Conservation (phyloP, 2,888 invertebrate genomes). For the Drosophila limbata region DNA sequence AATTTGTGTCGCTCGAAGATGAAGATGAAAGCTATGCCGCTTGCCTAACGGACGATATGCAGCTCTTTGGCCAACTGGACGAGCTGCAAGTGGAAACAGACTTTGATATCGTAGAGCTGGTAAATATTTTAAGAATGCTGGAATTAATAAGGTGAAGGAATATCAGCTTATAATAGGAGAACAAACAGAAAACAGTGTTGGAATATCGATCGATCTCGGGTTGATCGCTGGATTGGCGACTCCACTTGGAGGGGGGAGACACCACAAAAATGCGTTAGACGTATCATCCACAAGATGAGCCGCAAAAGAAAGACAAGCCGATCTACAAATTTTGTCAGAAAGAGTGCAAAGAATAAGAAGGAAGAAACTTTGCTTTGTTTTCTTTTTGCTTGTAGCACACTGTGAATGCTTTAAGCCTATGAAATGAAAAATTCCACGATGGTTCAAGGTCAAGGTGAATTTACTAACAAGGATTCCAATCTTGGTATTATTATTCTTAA, state of each 20-base stretch:
- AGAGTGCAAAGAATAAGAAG: background rate
- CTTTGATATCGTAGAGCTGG: conserved; percentile 29
- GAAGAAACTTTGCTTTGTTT: background rate
- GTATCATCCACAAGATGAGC: background rate
- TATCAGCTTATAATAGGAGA: conserved; percentile 2
- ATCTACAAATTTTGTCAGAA: background rate
- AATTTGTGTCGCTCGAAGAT: conserved; percentile 4
- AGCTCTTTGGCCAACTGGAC: conserved; percentile 55
- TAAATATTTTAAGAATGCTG: conserved; percentile 35
- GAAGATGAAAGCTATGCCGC: conserved; percentile 37
- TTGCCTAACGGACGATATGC: conserved; percentile 56
- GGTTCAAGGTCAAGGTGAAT: background rate
- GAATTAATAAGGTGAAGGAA: background rate
- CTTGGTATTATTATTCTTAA: background rate
- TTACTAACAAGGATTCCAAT: background rate
- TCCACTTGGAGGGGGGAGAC: background rate
- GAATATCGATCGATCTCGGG: conserved; percentile 1
- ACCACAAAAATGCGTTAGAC: conserved; percentile 28
- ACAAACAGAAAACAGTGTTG: conserved; percentile 2
- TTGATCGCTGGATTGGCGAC: conserved; percentile 3
- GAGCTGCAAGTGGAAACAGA: conserved; percentile 21
- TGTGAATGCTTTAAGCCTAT: background rate
- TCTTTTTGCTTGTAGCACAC: too few species aligned
- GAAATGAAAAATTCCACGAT: background rate
- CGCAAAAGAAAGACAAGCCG: background rate